phyloP scores from a whole-genome alignment of 2,113 vertebrate genomes.

The Emberiza fucata region DNA sequence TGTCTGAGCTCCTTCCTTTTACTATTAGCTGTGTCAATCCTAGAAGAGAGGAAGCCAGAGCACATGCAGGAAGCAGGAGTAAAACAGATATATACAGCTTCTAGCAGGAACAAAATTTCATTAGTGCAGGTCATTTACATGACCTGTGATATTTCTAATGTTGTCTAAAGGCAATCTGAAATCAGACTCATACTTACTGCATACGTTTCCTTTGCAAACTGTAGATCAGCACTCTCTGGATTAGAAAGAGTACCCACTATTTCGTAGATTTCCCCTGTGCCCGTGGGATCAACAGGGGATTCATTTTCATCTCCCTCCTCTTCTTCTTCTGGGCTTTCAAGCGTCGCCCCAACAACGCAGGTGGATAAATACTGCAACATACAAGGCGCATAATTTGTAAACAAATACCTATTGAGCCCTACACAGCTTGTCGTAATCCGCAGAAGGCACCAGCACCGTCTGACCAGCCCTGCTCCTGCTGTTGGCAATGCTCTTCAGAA shows the following conservation, averaged over 20 bases:
- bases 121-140: background rate
- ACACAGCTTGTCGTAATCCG: background rate
- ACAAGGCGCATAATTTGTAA: background rate
- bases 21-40: background rate
- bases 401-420: background rate
- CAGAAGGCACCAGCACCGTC: no score
- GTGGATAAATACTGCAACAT: constrained; percentile 78
- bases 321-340: constrained; percentile 25
- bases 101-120: background rate
- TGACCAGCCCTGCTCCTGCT: background rate
- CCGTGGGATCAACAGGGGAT: background rate
- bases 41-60: background rate
- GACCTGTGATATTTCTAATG: background rate
- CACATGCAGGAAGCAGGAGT: background rate
- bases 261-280: constrained; percentile 67
- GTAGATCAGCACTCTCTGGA: background rate
- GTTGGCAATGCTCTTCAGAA: rapidly evolving
- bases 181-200: constrained; percentile 67
- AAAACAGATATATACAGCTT: background rate
- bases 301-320: constrained; percentile 60
- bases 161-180: background rate
- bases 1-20: background rate
- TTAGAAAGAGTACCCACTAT: constrained; percentile 82
- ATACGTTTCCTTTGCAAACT: constrained; percentile 74
- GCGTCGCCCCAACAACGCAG: constrained; percentile 64